These are phyloP conservation scores for Agonopterix arenella DNA, from an alignment of 2,888 invertebrate genomes.

Conservation along the genomic window DNA sequence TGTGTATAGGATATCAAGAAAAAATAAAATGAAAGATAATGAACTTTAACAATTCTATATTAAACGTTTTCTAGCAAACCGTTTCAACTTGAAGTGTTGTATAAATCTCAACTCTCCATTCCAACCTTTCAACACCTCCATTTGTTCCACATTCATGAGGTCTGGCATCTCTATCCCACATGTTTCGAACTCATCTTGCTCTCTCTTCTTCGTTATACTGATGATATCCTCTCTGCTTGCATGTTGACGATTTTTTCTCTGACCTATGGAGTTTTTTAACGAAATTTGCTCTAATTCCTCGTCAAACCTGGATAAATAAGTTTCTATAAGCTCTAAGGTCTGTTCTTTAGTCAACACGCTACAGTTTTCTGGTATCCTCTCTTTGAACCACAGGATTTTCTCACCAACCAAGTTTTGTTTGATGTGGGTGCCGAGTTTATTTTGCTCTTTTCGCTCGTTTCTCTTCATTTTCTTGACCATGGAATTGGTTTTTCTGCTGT, in stretches of 20 bases:
- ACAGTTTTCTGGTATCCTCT: conserved; percentile 76
- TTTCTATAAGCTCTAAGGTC: conserved; percentile 75
- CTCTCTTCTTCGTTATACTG: conserved; percentile 84
- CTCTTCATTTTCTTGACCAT: conserved; percentile 83
- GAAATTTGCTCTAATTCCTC: conserved; percentile 88
- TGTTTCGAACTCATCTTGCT: conserved; percentile 83
- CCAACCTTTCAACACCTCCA: conserved; percentile 79
- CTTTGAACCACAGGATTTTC: conserved; percentile 87
- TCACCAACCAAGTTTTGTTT: conserved; percentile 86
- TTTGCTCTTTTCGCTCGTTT: conserved; percentile 77
- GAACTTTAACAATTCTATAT: background rate
- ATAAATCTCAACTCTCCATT: conserved; percentile 81
- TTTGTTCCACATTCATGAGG: conserved; percentile 77
- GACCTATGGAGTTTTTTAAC: conserved; percentile 86
- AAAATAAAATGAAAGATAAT: background rate
- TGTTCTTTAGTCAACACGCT: conserved; percentile 77
- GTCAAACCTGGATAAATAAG: conserved; percentile 78
- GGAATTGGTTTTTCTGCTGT: conserved; percentile 88
- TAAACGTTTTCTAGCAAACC: conserved; percentile 69
- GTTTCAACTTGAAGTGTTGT: conserved; percentile 80
- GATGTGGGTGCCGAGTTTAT: conserved; percentile 80
- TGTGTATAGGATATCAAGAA: background rate
- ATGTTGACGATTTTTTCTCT: conserved; percentile 86
- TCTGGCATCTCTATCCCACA: conserved; percentile 90
- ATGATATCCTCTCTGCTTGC: conserved; percentile 88